phyloP scores from a whole-genome alignment of 2,797 vertebrate genomes.

The Pempheris klunzingeri region DNA sequence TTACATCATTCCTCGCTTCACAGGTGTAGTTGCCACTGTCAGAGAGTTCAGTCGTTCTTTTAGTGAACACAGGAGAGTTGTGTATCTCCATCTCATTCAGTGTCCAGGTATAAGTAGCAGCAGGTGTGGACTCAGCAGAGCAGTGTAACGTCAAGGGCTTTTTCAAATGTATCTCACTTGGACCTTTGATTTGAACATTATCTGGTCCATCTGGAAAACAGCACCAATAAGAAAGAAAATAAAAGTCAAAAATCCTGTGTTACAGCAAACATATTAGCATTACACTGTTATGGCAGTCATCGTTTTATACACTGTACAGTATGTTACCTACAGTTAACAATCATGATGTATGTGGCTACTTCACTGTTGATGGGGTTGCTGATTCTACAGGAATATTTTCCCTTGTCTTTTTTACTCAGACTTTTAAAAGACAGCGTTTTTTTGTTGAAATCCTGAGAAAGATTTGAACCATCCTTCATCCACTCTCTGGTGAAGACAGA shows the following conservation, averaged over 20 bases:
- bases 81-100: conserved; percentile 39
- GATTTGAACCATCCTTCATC: conserved; percentile 55
- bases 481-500: conserved; percentile 56
- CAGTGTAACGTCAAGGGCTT: conserved; percentile 51
- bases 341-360: background rate
- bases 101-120: conserved; percentile 60
- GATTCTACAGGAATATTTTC: conserved; percentile 66
- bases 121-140: conserved; percentile 52
- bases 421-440: conserved; percentile 59
- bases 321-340: conserved; percentile 66
- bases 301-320: background rate
- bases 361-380: conserved; percentile 54
- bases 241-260: too few relatives aligned
- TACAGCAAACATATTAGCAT: too few relatives aligned
- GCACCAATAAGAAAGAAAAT: too few relatives aligned
- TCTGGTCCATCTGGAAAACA: conserved; percentile 78
- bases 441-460: conserved; percentile 46
- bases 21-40: conserved; percentile 66
- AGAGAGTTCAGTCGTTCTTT: background rate
- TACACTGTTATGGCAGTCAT: too few relatives aligned
- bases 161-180: background rate
- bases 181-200: conserved; percentile 52
- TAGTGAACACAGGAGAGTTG: conserved; percentile 13
- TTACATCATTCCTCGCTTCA: conserved; percentile 45
- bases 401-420: conserved; percentile 61